Percentiles rank a stretch among this genome's conserved stretches.
phyloP scores from a whole-genome alignment of 2,888 invertebrate species.

The Pyrocoelia pectoralis region DNA sequence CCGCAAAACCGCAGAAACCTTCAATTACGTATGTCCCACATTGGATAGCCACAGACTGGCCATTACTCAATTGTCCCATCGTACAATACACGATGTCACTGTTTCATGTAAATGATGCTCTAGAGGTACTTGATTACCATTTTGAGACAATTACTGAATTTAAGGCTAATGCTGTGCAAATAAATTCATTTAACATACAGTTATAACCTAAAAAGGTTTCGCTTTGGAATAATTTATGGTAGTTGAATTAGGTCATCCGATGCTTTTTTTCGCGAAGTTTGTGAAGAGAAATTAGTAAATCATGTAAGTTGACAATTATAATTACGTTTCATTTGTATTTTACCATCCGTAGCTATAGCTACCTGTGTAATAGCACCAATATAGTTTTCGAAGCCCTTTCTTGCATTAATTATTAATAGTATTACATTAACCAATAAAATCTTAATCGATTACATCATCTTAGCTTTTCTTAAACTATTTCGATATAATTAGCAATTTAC shows the following conservation, averaged over 20 bases:
- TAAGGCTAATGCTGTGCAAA: neutral
- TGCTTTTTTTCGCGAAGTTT: neutral
- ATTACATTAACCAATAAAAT: too few species aligned
- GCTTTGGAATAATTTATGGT: neutral
- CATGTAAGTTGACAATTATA: neutral
- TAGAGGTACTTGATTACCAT: constrained; percentile 24
- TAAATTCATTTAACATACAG: constrained; percentile 1
- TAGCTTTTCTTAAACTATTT: too few species aligned
- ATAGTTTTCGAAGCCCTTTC: too few species aligned
- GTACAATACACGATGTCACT: constrained; percentile 10
- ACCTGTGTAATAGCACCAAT: too few species aligned
- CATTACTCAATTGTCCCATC: constrained; percentile 20
- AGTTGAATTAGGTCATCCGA: neutral
- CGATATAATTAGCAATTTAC: too few species aligned
- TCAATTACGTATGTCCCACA: constrained; percentile 19
- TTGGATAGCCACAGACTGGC: constrained; percentile 23
- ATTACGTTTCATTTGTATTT: neutral
- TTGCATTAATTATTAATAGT: too few species aligned
- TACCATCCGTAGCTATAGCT: too few species aligned
- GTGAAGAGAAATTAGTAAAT: neutral
- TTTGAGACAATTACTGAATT: constrained; percentile 11
- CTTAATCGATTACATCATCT: too few species aligned
- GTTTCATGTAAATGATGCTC: constrained; percentile 28
- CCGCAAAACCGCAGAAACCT: constrained; percentile 23
- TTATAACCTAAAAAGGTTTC: neutral